Base-by-base conservation (phyloP, 53 echinoderm and acorn worm species). In the Actinopyga echinites region DNA sequence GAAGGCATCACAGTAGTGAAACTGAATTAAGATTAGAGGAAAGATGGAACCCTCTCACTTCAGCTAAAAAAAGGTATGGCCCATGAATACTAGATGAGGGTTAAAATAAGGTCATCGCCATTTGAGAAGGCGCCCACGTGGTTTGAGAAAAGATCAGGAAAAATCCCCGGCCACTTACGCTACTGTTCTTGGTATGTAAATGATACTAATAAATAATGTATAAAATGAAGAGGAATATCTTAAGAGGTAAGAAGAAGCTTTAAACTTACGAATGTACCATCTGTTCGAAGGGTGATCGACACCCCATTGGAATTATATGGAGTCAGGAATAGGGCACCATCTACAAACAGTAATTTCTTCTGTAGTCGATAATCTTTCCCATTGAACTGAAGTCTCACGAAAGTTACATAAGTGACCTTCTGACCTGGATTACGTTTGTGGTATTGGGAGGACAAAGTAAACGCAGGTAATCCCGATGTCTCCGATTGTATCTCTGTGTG, bases 191-290 rank as follows among this genome's bases (percentile, higher is more conserved):
- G n/a, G n/a, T n/a, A n/a, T n/a, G n/a, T n/a, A n/a, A n/a, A n/a
- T n/a, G n/a, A n/a, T n/a, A n/a, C n/a, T n/a, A n/a, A n/a, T n/a
- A n/a, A n/a, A n/a, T n/a, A n/a, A n/a, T n/a, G 44, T 44, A 44
- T 44, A 11, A 44, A 44, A 44, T 44, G 12, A 4, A 44, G 10
- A 44, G 7, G 8, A 44, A 8, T 8, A 44, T 11, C 11, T 11
- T 44, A 9, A 4, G 44, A 44, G 8, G 8, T 44, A 44, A 40
- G 44, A 40, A 38, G 12, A 5, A 68, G 1, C 3, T 37, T 1
- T 20, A 12, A 42, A 71, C 71, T 71, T 71, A 71, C 71, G n/a
- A 71, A 71, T n/a, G 42, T 34, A 44, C 42, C 42, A 38, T 34
- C 25, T 36, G 71, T 25, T 9, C 40, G 42, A 22, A 71, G 71